Evolutionary conservation across 2,888 invertebrate species (phyloP), one percentile per base, ranked within the genome.

Genomic region (Laspeyria flexula): DNA sequence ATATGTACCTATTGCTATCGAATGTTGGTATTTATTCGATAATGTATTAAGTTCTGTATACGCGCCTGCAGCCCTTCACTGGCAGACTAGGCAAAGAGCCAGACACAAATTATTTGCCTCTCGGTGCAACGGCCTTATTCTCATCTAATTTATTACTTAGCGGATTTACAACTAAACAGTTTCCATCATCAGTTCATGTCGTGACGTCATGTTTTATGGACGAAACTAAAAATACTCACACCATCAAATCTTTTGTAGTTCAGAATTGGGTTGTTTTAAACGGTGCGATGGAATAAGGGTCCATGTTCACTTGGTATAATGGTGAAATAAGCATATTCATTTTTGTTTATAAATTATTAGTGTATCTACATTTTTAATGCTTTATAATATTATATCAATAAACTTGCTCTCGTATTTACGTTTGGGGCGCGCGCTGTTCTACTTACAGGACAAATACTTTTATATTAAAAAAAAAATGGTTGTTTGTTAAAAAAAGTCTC

Each of bases 141-240:
- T 11, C 16, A 6, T 33, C 15, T 40, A 25, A 38, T 45, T 33
- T 27, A 40, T 46, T 40, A 33, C 39, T 25, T 16, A 34, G 12
- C 31, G 31, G 13, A 39, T 33, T 46, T 33, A 27, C 34, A 40
- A 40, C 40, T 34, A 34, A 45, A 39, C 39, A 39, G 25, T 33
- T 45, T 23, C 39, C 25, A 45, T 39, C 45, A 45, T 23, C 44
- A 18, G 12, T 9, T 39, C 47, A 40, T 42, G 52, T 34, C 4
- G 45, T 52, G 52, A 68, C 56, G 61, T 60, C 56, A 65, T 18
- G 27, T 30, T 47, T 42, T 55, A 60, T 50, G 50, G 42, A 54
- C 49, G 48, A 48, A 50, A 50, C 61, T 60, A 57, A 60, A 68
- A 60, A 67, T 64, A 64, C 42, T 16, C 30, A 25, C 27, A 42